Evolutionary conservation across 1,140 invertebrate genomes (phyloP).

Genomic region (Cyclargus thomasi): DNA sequence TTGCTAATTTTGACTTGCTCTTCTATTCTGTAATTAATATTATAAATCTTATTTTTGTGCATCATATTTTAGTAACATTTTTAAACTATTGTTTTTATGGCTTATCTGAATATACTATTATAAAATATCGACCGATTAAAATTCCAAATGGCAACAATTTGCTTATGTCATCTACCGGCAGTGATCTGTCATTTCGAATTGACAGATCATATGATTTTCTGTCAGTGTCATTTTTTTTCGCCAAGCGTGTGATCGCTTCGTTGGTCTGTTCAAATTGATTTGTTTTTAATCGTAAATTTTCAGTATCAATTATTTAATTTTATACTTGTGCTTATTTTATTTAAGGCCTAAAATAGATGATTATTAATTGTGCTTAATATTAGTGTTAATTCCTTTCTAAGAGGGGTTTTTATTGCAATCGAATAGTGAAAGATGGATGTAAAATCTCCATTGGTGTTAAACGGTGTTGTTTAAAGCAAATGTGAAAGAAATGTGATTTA

Average conservation of each 20-base stretch:
- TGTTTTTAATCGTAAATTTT: constrained; percentile 29
- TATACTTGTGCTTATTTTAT: background rate
- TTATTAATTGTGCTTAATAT: background rate
- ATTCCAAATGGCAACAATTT: background rate
- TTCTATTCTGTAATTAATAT: background rate
- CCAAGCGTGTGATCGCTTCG: constrained; percentile 27
- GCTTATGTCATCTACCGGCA: constrained; percentile 11
- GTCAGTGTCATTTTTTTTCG: constrained; percentile 42
- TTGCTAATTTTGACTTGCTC: no score
- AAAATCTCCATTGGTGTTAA: constrained; percentile 46
- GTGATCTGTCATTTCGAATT: constrained; percentile 7
- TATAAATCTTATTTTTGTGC: background rate
- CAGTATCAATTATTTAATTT: background rate
- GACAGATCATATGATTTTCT: constrained; percentile 22
- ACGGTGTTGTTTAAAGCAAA: constrained; percentile 43
- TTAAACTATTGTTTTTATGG: background rate
- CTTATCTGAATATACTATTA: no score
- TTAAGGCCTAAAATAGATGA: background rate
- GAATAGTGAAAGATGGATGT: constrained; percentile 60
- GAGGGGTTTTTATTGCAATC: constrained; percentile 27
- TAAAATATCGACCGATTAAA: no score
- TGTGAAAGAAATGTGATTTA: constrained; percentile 58
- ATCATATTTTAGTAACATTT: background rate
- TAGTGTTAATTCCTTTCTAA: background rate
- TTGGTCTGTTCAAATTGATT: constrained; percentile 31